Base-by-base conservation (phyloP, 2,113 vertebrate species). In the Ammodytes dubius region DNA sequence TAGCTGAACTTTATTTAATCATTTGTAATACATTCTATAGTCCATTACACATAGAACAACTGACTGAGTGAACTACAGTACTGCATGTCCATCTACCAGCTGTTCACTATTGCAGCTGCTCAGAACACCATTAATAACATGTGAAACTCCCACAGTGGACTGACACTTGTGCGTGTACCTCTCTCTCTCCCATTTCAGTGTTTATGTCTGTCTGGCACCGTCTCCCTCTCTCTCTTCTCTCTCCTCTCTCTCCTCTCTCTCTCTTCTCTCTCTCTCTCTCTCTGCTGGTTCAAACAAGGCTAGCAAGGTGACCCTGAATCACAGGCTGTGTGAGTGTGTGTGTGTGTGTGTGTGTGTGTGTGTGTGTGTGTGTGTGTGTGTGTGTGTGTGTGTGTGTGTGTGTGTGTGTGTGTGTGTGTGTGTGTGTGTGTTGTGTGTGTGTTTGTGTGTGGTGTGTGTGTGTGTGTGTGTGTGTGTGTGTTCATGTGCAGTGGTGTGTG, bases 171-270 rank as follows among this genome's bases (percentile, higher is more conserved):
- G 81, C 47, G 52, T 15, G 45, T 27, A 27, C 40, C 43, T 74
- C 53, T 64, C 82, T 75, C 27, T 27, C 27, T 27, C 27, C 56
- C 19, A 42, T 69, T 81, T 96, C 91, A 93, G 89, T 93, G 87
- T 85, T 90, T 89, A 68, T 71, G 84, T 84, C 59, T 79, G 88
- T 89, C 89, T 94, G 95, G 95, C 96, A 96, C 96, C 74, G 50
- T 79, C 86, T 77, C 77, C 50, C 49, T 59, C n/a, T 83, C 86
- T 85, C 89, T 85, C 91, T 86, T 91, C 78, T 83, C n/a, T n/a
- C n/a, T n/a, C n/a, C 27, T 27, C 27, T 27, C 27, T 27, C 43
- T 74, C 53, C 53, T 64, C 82, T 75, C 27, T 27, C 27, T 27
- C 27, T 50, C 19, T 37, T 37, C 79, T 96, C 91, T 79, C 86